phyloP scores from a whole-genome alignment of 2,113 vertebrate genomes.

The Channa maculata region DNA sequence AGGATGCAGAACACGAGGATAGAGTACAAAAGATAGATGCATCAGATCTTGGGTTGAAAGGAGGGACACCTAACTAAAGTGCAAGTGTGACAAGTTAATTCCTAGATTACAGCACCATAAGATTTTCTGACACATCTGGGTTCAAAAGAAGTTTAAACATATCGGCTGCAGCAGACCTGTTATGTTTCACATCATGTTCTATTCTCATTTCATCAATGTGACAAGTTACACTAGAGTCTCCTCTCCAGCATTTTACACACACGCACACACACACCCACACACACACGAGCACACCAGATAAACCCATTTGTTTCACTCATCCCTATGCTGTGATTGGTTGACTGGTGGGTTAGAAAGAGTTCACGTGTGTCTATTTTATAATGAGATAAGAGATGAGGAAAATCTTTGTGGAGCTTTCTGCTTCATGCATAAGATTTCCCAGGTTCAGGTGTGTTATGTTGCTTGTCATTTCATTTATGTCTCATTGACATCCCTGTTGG shows the following conservation, averaged over 20 bases:
- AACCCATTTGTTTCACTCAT: constrained; percentile 16
- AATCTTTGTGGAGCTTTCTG: background rate
- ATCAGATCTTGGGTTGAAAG: constrained; percentile 11
- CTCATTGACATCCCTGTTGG: constrained; percentile 25
- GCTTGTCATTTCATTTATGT: constrained; percentile 35
- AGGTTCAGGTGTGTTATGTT: constrained; percentile 9
- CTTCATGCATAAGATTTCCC: background rate
- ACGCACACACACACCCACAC: no score
- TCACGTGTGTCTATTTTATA: constrained; percentile 27
- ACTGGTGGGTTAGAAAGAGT: constrained; percentile 41
- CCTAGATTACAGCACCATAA: no score
- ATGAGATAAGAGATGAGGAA: background rate
- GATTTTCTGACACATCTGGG: no score
- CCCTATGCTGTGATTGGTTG: constrained; percentile 20
- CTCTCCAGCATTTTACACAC: background rate
- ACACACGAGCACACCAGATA: background rate
- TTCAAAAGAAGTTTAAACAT: no score
- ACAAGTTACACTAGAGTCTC: constrained; percentile 19
- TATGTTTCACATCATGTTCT: background rate
- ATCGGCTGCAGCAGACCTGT: no score
- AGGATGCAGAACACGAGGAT: background rate
- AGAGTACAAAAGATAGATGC: background rate
- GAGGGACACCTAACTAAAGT: constrained; percentile 3
- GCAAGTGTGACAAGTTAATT: background rate
- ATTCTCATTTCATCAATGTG: constrained; percentile 22